Evolutionary conservation across 2,113 vertebrate genomes (phyloP).

Genomic region (Strix aluco): DNA sequence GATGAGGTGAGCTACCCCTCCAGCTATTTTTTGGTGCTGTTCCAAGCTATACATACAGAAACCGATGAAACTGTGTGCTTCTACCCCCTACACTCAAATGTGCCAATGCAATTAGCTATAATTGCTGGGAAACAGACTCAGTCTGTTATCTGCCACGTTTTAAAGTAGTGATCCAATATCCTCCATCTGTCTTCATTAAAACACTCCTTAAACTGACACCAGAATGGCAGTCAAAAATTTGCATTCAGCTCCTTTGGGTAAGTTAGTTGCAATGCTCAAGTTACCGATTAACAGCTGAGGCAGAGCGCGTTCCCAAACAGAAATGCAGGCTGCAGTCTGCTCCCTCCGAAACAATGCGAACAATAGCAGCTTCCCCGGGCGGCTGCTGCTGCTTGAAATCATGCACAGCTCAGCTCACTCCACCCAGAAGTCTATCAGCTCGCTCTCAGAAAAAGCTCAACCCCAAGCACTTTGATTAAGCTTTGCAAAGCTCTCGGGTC

Average conservation of each 20-base stretch:
- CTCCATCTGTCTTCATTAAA: constrained; percentile 55
- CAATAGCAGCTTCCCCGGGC: constrained; percentile 46
- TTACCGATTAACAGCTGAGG: constrained; percentile 8
- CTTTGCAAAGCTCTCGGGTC: not conserved
- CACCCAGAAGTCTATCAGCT: not conserved
- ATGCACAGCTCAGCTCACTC: constrained; percentile 9
- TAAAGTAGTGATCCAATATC: constrained; percentile 44
- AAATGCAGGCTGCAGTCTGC: not conserved
- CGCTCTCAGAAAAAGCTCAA: not conserved
- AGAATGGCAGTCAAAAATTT: not conserved
- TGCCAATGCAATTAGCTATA: constrained; percentile 47
- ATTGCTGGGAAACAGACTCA: constrained; percentile 53
- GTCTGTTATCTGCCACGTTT: constrained; percentile 50
- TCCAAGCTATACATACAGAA: not conserved
- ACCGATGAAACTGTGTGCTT: not conserved
- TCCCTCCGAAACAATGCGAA: not conserved
- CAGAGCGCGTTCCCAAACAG: not conserved
- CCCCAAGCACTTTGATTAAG: not conserved
- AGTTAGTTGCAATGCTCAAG: not conserved
- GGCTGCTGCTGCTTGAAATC: not conserved
- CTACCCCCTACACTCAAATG: not conserved
- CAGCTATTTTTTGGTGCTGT: not conserved
- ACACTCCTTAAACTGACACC: constrained; percentile 29
- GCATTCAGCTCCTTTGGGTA: not conserved
- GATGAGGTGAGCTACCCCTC: not conserved